Conservation (phyloP, 2,797 vertebrate species). For the Gadopsis bispinosus region DNA sequence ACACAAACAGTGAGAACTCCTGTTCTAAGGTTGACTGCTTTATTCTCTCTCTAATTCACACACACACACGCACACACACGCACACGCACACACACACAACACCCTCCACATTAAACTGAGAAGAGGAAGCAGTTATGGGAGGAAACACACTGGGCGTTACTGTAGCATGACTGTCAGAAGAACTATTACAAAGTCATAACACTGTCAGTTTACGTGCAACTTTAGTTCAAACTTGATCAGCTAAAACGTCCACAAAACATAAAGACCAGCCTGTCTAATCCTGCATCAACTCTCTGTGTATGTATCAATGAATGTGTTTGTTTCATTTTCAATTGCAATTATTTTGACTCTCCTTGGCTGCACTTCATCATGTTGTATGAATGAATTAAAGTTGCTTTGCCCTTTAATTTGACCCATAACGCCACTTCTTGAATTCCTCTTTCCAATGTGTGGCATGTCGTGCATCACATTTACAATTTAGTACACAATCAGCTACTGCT, state of each 20-base stretch:
- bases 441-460: background rate
- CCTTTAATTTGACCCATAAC: background rate
- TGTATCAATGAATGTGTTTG: background rate
- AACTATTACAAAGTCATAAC: background rate
- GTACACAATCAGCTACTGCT: background rate
- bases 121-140: conserved; percentile 62
- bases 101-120: conserved; percentile 35
- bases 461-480: background rate
- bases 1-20: background rate
- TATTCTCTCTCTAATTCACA: background rate
- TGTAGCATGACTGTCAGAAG: conserved; percentile 24
- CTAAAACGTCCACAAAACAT: background rate
- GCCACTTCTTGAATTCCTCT: background rate
- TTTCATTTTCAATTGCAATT: background rate
- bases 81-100: conserved; percentile 6
- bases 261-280: background rate
- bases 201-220: background rate
- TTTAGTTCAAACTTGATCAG: background rate
- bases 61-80: conserved; percentile 7
- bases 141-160: conserved; percentile 43
- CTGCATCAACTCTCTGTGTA: background rate
- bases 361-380: background rate
- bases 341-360: background rate
- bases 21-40: conserved; percentile 3
- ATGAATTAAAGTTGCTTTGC: background rate